Percentiles rank a stretch among this genome's conserved stretches.
Conservation (phyloP, 2,797 vertebrate genomes). For the Oreochromis grahami region DNA sequence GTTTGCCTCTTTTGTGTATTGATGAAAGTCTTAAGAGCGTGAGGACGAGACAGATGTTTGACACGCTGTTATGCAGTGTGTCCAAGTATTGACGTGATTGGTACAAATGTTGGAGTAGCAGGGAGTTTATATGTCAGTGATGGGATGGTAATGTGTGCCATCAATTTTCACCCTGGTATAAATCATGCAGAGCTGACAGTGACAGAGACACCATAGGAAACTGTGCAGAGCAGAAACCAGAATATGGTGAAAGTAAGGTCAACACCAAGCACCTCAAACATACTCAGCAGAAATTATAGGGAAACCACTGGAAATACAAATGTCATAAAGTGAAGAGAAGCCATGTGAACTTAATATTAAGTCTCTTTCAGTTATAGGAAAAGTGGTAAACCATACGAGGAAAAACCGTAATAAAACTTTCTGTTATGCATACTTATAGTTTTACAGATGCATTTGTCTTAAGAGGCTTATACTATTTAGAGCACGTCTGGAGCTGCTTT, state of each 20-base stretch:
- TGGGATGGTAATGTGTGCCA: not conserved
- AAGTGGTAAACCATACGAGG: not conserved
- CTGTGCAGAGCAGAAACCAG: constrained; percentile 13
- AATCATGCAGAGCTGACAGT: not conserved
- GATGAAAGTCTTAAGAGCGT: constrained; percentile 2
- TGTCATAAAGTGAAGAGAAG: constrained; percentile 6
- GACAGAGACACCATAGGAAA: constrained; percentile 3
- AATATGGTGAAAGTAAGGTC: constrained; percentile 18
- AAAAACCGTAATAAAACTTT: not conserved
- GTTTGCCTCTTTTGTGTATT: constrained; percentile 44
- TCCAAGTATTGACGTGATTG: constrained; percentile 13
- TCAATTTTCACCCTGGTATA: not conserved
- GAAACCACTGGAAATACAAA: constrained; percentile 36
- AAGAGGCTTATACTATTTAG: not conserved
- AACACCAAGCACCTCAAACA: constrained; percentile 15
- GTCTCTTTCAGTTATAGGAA: not conserved
- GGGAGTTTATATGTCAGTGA: not conserved
- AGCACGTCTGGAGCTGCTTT: not conserved
- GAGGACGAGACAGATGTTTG: constrained; percentile 25
- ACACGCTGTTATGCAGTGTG: constrained; percentile 3
- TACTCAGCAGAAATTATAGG: constrained; percentile 24
- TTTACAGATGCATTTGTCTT: not conserved
- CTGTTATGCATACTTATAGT: not conserved
- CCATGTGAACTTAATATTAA: constrained; percentile 15
- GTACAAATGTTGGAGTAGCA: constrained; percentile 7